Conservation (phyloP, 2,113 vertebrate genomes). For the Lepisosteus oculatus region DNA sequence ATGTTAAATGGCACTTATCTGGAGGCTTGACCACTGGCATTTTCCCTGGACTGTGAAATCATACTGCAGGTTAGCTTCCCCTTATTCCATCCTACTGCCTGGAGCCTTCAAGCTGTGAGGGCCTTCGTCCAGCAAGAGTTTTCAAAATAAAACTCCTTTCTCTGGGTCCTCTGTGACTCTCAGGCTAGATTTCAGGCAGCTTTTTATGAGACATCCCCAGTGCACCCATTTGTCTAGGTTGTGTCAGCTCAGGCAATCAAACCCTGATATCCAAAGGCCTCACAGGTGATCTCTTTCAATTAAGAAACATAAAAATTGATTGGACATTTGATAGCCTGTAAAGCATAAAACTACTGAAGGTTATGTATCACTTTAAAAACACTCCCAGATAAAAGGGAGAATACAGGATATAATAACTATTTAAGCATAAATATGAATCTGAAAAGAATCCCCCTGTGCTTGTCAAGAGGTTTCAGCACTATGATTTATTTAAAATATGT, state of each 20-base stretch:
- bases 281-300: not conserved
- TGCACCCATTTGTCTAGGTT: not conserved
- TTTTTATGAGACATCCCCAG: not conserved
- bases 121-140: not conserved
- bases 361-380: constrained; percentile 2
- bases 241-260: not conserved
- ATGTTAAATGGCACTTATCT: not conserved
- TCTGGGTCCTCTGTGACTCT: not conserved
- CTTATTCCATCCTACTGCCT: too few species aligned
- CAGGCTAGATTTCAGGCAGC: not conserved
- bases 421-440: constrained; percentile 7
- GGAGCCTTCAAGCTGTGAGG: not conserved
- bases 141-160: not conserved
- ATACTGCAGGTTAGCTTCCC: not conserved
- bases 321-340: not conserved
- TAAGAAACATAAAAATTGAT: constrained; percentile 2
- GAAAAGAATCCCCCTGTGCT: not conserved
- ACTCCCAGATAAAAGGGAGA: constrained; percentile 4
- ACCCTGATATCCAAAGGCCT: not conserved
- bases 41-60: not conserved
- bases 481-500: not conserved
- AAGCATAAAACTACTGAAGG: not conserved
- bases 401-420: constrained; percentile 1
- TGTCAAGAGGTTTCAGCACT: not conserved
- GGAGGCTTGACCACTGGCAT: not conserved